Percentiles rank a stretch among this genome's conserved stretches.
These are phyloP conservation scores for Amphiduros pacificus DNA, from an alignment of 2,888 invertebrate species.

Conservation along the genomic window DNA sequence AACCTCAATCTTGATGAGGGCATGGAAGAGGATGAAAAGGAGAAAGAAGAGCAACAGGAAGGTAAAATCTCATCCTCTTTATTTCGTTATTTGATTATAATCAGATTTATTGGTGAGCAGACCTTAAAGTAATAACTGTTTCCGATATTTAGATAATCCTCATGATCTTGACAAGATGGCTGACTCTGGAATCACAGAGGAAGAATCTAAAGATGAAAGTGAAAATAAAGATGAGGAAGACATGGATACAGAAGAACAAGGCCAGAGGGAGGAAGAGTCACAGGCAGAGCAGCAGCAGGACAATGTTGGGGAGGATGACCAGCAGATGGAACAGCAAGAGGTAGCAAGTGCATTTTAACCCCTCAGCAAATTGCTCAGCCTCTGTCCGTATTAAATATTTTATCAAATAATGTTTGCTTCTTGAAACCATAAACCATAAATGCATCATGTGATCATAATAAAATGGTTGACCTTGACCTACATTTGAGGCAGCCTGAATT, in stretches of 20 bases:
- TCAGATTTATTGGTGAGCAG: no score
- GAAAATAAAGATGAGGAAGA: conserved; percentile 64
- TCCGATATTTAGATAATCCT: conserved; percentile 18
- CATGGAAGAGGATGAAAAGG: conserved; percentile 36
- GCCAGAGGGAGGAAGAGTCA: not conserved
- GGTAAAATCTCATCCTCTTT: no score
- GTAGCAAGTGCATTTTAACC: conserved; percentile 5
- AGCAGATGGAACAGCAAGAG: conserved; percentile 14
- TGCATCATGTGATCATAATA: no score
- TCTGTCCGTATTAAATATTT: no score
- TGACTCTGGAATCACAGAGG: conserved; percentile 62
- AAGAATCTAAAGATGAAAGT: conserved; percentile 49
- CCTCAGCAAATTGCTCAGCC: no score
- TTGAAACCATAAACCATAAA: no score
- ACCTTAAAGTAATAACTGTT: no score
- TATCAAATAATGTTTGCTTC: no score
- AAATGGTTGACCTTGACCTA: no score
- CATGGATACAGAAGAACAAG: conserved; percentile 5
- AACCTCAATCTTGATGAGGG: conserved; percentile 77
- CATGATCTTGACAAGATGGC: conserved; percentile 28
- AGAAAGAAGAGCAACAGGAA: conserved; percentile 18
- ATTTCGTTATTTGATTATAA: no score
- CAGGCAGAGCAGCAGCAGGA: conserved; percentile 7
- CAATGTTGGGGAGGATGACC: conserved; percentile 21
- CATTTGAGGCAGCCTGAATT: no score